Evolutionary conservation across 2,888 invertebrate species (phyloP).

Genomic region (Amiota minor): DNA sequence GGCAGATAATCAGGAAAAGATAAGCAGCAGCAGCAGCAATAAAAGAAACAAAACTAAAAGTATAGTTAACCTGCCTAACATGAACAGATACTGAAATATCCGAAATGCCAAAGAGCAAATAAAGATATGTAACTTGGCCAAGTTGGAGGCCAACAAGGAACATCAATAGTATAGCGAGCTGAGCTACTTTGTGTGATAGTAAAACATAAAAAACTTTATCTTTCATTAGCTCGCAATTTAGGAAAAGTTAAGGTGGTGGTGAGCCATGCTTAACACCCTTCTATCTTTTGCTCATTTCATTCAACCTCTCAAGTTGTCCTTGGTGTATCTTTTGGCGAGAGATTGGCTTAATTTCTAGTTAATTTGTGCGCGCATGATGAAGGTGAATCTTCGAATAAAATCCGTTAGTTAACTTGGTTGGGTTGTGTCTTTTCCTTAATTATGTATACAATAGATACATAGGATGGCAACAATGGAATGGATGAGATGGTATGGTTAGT

Average conservation of each 20-base stretch:
- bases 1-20: conserved; percentile 25
- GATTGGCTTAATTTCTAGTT: conserved; percentile 36
- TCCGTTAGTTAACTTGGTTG: neutral
- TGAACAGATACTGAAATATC: no score
- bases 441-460: no score
- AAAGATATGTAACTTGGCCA: no score
- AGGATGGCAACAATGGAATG: no score
- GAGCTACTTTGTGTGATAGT: no score
- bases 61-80: no score
- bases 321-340: neutral
- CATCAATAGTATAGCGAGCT: no score
- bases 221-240: conserved; percentile 58
- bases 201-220: conserved; percentile 50
- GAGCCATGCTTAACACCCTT: neutral
- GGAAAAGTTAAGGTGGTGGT: conserved; percentile 22
- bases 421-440: neutral
- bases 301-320: conserved; percentile 8
- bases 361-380: conserved; percentile 21
- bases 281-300: neutral
- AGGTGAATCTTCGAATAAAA: neutral
- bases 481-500: no score
- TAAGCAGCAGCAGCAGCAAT: conserved; percentile 11
- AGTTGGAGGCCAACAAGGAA: no score
- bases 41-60: conserved; percentile 2
- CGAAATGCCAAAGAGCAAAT: no score